These are phyloP conservation scores for Nixonia krombeini DNA, from an alignment of 1,140 invertebrate species.

Conservation along the genomic window DNA sequence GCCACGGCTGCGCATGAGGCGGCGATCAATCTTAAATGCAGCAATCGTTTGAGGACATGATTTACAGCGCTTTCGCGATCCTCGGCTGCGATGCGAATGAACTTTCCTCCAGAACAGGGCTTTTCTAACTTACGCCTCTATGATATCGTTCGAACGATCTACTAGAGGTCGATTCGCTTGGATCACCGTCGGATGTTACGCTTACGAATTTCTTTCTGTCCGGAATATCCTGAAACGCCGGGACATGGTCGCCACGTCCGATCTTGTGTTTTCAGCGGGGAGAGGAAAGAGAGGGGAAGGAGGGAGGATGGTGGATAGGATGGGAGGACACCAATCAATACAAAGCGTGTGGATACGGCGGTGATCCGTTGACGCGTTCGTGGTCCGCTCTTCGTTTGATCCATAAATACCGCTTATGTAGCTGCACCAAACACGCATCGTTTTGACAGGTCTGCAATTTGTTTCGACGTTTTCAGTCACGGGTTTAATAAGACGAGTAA, in stretches of 20 bases:
- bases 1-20: background rate
- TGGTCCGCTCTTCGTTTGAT: background rate
- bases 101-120: too few relatives aligned
- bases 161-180: too few relatives aligned
- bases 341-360: background rate
- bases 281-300: conserved; percentile 1
- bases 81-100: background rate
- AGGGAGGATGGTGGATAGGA: conserved; percentile 6
- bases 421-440: background rate
- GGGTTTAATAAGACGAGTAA: too few relatives aligned
- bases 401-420: background rate
- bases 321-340: too few relatives aligned
- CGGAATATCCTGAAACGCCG: too few relatives aligned
- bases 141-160: too few relatives aligned
- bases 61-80: background rate
- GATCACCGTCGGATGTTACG: too few relatives aligned
- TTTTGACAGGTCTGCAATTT: background rate
- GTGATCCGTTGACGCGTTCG: background rate
- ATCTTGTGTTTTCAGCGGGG: conserved; percentile 17
- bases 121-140: too few relatives aligned
- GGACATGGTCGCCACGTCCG: too few relatives aligned
- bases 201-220: too few relatives aligned
- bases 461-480: too few relatives aligned
- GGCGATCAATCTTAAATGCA: background rate
- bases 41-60: background rate